A percentile compares a stretch with the other conserved stretches of the same genome.
These are phyloP conservation scores for Prionchulus punctatus DNA, from an alignment of 2,888 invertebrate genomes.

Conservation along the genomic window DNA sequence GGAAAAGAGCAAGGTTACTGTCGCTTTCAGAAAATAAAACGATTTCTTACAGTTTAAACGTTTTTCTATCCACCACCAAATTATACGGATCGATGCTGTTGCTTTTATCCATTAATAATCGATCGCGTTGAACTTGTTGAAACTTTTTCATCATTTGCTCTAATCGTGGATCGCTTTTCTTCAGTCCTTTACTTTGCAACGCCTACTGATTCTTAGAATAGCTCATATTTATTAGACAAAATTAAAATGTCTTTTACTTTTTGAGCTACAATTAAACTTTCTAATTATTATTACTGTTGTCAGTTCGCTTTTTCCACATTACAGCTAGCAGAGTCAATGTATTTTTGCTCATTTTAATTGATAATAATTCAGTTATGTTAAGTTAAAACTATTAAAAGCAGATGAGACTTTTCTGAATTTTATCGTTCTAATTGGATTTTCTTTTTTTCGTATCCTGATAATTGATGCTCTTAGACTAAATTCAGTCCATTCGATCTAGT, in stretches of 20 bases:
- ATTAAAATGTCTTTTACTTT: neutral
- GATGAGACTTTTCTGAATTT: no score
- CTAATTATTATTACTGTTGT: no score
- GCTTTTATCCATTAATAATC: constrained; percentile 46
- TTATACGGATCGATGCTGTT: constrained; percentile 36
- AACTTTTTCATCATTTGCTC: constrained; percentile 70
- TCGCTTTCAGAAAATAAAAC: neutral
- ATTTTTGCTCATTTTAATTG: neutral
- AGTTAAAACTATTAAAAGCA: no score
- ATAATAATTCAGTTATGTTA: neutral
- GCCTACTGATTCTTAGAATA: constrained; percentile 46
- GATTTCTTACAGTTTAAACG: constrained; percentile 53
- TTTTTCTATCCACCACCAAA: constrained; percentile 60
- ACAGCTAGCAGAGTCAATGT: no score
- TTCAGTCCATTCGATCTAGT: no score
- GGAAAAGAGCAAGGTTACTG: neutral
- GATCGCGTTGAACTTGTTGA: constrained; percentile 55
- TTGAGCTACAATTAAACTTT: no score
- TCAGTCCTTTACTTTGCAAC: constrained; percentile 64
- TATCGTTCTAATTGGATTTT: no score
- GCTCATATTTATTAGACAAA: neutral
- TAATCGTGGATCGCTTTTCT: constrained; percentile 72
- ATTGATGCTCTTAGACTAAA: no score
- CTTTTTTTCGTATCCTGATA: no score
- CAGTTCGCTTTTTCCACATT: no score